Base-by-base conservation (phyloP, 1,140 invertebrate species). In the Coptotermes formosanus region DNA sequence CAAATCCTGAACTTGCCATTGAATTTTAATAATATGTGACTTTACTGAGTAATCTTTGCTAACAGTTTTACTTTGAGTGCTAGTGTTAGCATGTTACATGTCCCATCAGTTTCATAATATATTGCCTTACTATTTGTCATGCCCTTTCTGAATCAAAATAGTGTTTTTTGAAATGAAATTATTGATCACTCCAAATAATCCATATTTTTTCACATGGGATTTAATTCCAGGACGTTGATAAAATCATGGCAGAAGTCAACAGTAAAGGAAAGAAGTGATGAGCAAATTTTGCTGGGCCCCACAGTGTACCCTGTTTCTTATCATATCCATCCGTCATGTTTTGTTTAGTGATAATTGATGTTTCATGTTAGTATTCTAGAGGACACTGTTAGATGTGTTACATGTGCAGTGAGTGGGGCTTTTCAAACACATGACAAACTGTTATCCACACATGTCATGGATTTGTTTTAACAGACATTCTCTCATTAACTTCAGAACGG, bases 211-310 rank as follows among this genome's bases (percentile, higher is more conserved):
- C 69, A 82, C 85, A 64, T 86, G 48, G 85, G 85, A 88, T 88
- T 87, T 87, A 88, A 88, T 88, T 88, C 86, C 88, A 89, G 89
- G 89, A 89, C 87, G 88, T 89, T 88, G 89, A 89, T 87, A 88
- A 89, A 88, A 89, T 89, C 87, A 89, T 89, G 88, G 88, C 88
- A 87, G 89, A 88, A 88, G 88, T 86, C 84, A 85, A 86, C 84
- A 87, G 44, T 87, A 86, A 86, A 85, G 59, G 64, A 69, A 86
- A 83, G 83, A 87, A 87, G 85, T 85, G 83, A 87, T 55, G 85
- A 85, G 82, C 59, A 86, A 64, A 86, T 86, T 86, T 86, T 86
- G 55, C 86, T 86, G 86, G 59, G 59, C 82, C 85, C 85, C 83
- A 52, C 83, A 84, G 83, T 84, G 52, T 52, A 84, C 48, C 83